Base-by-base conservation (phyloP, 2,888 invertebrate species). In the Allolobophora icterica region DNA sequence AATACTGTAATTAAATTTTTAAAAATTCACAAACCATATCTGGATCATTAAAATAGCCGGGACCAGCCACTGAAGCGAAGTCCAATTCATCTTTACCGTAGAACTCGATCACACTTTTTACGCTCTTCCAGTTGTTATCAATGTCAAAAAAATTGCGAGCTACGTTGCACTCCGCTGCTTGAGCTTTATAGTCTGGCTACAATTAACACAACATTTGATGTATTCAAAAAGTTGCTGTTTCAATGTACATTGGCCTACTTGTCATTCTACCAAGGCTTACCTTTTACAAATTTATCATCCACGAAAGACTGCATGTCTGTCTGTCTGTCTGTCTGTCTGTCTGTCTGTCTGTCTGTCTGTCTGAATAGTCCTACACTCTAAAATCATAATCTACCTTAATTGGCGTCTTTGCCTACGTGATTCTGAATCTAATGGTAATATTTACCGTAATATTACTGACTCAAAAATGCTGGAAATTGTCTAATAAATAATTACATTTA, bases 121-220 rank as follows among this genome's bases (percentile, higher is more conserved):
- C 97, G 95, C 98, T 98, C 52, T 97, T 96, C 98, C 98, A 98
- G 52, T 98, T 98, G 95, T 98, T 98, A 95, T 98, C 97, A 92
- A 99, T 98, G 95, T 99, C 98, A 95, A 98, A 97, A 94, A 97
- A 98, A 95, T 98, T 98, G 93, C 98, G 96, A 98, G 98, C 98
- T 94, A 98, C 95, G 96, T 98, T 98, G 95, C 98, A 98, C 94
- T 97, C 97, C 93, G 97, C 96, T 94, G 97, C 97, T 94, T 98
- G 98, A 19, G 97, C 96, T 6, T 97, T 96, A 95, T 97, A 98
- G 96, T 98, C 98, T 0, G 98, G 98, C 97, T 97, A 96, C 89
- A 89, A 40, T 40, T 17, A 42, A 40, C n/a, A 71, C 30, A 71
- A 71, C 71, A 71, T 71, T 71, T 52, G 21, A 52, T 15, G 15